Evolutionary conservation across 1,140 invertebrate genomes (phyloP).

Genomic region (Phymastichus coffea): DNA sequence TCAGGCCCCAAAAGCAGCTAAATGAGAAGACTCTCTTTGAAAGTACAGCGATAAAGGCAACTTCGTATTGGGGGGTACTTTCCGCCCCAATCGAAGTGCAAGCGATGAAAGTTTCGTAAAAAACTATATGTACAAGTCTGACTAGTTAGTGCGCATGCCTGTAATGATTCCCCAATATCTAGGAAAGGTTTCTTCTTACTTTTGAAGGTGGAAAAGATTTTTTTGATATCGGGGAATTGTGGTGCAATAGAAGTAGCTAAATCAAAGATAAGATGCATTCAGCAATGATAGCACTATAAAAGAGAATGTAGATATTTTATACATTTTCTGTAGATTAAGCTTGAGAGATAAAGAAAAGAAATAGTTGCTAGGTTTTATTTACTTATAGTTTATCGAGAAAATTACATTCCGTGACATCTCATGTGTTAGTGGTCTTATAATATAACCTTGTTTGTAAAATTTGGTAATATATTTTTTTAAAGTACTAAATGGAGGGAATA

Average conservation of each 20-base stretch:
- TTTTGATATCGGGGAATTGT: slow-evolving; percentile 10
- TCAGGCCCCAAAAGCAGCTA: slow-evolving; percentile 55
- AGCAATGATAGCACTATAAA: slow-evolving; percentile 14
- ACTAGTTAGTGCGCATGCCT: slow-evolving; percentile 56
- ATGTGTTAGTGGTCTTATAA: no score
- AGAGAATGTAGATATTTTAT: background rate
- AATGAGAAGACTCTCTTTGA: slow-evolving; percentile 31
- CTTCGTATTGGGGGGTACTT: no score
- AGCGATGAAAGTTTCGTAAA: slow-evolving; percentile 49
- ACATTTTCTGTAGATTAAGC: background rate
- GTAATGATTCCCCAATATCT: slow-evolving; percentile 43
- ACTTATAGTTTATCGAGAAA: no score
- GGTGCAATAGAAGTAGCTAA: slow-evolving; percentile 22
- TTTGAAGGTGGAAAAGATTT: slow-evolving; percentile 4
- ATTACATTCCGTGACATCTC: no score
- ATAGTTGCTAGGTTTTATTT: no score
- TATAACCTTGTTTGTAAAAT: no score
- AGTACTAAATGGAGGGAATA: no score
- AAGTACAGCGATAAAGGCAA: slow-evolving; percentile 22
- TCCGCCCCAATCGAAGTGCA: slow-evolving; percentile 47
- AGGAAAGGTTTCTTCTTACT: slow-evolving; percentile 28
- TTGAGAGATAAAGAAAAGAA: background rate
- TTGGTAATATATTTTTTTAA: no score
- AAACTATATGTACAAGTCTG: slow-evolving; percentile 50
- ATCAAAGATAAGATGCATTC: slow-evolving; percentile 13